Evolutionary conservation across 2,888 invertebrate genomes (phyloP).

Genomic region (Nymphalis urticae): DNA sequence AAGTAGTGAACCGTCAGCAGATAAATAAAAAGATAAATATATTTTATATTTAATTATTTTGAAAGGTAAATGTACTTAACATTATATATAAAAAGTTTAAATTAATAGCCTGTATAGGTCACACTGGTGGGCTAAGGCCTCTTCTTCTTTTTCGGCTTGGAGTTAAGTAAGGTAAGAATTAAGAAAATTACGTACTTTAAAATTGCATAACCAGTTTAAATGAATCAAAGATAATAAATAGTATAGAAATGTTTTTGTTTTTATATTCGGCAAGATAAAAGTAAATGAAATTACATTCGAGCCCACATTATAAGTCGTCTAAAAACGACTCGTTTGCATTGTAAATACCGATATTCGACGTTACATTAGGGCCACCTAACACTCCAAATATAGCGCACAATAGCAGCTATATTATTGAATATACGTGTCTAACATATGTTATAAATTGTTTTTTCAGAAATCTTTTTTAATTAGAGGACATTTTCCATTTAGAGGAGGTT

Average conservation of each 20-base stretch:
- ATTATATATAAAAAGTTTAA: too few species aligned
- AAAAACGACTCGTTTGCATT: constrained; percentile 36
- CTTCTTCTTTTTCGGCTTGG: too few species aligned
- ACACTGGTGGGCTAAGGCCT: too few species aligned
- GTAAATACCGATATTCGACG: constrained; percentile 32
- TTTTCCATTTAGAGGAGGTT: too few species aligned
- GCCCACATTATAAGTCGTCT: constrained; percentile 30
- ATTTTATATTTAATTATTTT: too few species aligned
- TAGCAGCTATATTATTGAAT: not conserved
- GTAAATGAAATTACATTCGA: constrained; percentile 27
- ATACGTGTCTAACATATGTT: not conserved
- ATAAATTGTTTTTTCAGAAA: too few species aligned
- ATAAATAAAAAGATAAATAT: too few species aligned
- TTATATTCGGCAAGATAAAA: constrained; percentile 12
- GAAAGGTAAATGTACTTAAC: too few species aligned
- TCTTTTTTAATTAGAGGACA: too few species aligned
- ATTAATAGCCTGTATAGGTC: too few species aligned
- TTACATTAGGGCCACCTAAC: not conserved
- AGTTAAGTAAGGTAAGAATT: too few species aligned
- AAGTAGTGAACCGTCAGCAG: too few species aligned
- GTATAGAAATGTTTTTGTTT: constrained; percentile 16
- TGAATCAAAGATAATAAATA: constrained; percentile 1
- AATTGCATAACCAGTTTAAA: not conserved
- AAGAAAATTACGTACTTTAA: not conserved
- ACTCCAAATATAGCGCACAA: not conserved